Evolutionary conservation across 2,888 invertebrate genomes (phyloP).

Genomic region (Ophion obscuratus): DNA sequence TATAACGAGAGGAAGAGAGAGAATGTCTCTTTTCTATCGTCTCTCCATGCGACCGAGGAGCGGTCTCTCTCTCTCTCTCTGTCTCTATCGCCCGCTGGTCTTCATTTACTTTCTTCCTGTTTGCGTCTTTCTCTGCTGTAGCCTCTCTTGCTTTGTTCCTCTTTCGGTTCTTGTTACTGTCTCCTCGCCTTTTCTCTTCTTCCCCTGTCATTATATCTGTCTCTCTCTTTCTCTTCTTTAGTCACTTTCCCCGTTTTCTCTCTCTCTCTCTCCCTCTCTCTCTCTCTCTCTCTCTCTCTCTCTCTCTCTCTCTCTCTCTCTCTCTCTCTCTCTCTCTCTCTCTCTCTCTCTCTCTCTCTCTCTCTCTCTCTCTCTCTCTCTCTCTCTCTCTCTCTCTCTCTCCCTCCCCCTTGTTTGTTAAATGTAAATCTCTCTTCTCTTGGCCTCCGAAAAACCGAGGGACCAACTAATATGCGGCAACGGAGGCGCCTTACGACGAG

Average conservation of each 20-base stretch:
- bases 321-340: slow-evolving; percentile 3
- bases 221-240: slow-evolving; percentile 6
- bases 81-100: too few species aligned
- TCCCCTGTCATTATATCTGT: slow-evolving; percentile 58
- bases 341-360: too few species aligned
- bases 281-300: too few species aligned
- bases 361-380: slow-evolving; percentile 21
- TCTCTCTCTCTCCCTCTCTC: neutral
- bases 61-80: too few species aligned
- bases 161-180: too few species aligned
- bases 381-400: slow-evolving; percentile 36
- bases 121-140: too few species aligned
- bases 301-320: too few species aligned
- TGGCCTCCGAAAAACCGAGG: slow-evolving; percentile 40
- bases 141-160: too few species aligned
- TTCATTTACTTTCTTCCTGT: too few species aligned
- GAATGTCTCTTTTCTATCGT: too few species aligned
- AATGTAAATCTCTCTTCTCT: slow-evolving; percentile 38
- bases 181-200: slow-evolving; percentile 51
- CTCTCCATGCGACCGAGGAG: too few species aligned
- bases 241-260: slow-evolving; percentile 37
- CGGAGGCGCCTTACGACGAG: slow-evolving; percentile 56
- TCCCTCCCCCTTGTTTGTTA: slow-evolving; percentile 19
- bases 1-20: slow-evolving; percentile 70
- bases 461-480: slow-evolving; percentile 59